These are phyloP conservation scores for Nansenia antarctica DNA, from an alignment of 2,113 vertebrate species.

Conservation along the genomic window DNA sequence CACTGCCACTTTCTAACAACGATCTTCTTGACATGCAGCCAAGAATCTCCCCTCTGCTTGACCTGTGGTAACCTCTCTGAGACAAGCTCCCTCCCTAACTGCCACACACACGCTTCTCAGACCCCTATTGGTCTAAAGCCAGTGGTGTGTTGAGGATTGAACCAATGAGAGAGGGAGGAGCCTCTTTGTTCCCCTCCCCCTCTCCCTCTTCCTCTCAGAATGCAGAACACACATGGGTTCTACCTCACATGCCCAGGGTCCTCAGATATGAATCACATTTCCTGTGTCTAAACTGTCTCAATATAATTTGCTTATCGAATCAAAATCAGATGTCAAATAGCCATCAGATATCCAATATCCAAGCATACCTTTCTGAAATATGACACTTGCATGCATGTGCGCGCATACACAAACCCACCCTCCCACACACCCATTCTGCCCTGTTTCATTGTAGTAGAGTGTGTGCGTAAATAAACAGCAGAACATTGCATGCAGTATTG, in stretches of 20 bases:
- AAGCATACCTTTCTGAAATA: too few relatives aligned
- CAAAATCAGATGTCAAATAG: neutral
- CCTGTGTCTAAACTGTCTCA: neutral
- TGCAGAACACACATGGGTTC: slow-evolving; percentile 39
- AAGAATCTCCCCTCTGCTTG: slow-evolving; percentile 14
- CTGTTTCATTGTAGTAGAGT: neutral
- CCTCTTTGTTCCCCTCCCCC: slow-evolving; percentile 8
- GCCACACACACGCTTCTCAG: neutral
- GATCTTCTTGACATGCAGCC: slow-evolving; percentile 18
- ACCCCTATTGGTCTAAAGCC: slow-evolving; percentile 42
- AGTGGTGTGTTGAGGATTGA: slow-evolving; percentile 71
- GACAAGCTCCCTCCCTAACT: neutral
- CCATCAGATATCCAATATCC: neutral
- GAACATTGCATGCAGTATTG: too few relatives aligned
- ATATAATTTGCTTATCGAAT: neutral
- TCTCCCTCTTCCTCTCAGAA: neutral
- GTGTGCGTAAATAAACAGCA: neutral
- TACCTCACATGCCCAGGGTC: slow-evolving; percentile 9
- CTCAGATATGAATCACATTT: slow-evolving; percentile 3
- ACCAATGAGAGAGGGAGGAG: slow-evolving; percentile 55
- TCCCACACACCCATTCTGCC: too few relatives aligned
- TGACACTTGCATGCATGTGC: too few relatives aligned
- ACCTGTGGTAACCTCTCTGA: slow-evolving; percentile 40
- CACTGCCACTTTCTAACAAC: slow-evolving; percentile 25
- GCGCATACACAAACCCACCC: too few relatives aligned